Evolutionary conservation across 2,113 vertebrate genomes (phyloP).

Genomic region (Natator depressus): DNA sequence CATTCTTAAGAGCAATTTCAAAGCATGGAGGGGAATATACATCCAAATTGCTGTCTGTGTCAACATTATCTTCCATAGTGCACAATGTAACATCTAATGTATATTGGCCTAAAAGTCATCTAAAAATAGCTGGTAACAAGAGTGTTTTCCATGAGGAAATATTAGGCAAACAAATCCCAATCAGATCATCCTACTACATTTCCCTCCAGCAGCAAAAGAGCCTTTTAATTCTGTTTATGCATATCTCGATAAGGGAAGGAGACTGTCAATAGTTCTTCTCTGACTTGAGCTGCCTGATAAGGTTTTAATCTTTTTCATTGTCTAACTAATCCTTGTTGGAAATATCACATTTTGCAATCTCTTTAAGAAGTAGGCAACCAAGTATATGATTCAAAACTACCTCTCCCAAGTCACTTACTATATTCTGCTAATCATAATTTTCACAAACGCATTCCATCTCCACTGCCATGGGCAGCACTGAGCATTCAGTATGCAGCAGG

Average conservation of each 20-base stretch:
- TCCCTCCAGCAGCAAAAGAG: neutral
- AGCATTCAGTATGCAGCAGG: neutral
- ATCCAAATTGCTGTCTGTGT: neutral
- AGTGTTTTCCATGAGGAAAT: neutral
- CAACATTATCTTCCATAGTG: neutral
- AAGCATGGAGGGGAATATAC: neutral
- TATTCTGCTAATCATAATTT: neutral
- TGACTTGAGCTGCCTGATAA: neutral
- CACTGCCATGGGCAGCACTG: neutral
- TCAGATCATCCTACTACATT: neutral
- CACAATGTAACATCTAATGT: neutral
- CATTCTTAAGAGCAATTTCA: neutral
- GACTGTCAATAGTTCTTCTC: neutral
- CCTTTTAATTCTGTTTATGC: neutral
- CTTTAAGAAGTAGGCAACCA: neutral
- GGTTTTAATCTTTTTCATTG: neutral
- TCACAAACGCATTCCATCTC: neutral
- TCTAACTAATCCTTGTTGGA: neutral
- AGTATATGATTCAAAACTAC: neutral
- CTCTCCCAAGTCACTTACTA: neutral
- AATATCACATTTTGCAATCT: neutral
- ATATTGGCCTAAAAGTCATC: neutral
- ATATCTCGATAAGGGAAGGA: neutral
- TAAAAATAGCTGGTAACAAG: neutral
- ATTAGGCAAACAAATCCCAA: neutral